Base-by-base conservation (phyloP, 2,888 invertebrate genomes). In the Cyclophora punctaria region DNA sequence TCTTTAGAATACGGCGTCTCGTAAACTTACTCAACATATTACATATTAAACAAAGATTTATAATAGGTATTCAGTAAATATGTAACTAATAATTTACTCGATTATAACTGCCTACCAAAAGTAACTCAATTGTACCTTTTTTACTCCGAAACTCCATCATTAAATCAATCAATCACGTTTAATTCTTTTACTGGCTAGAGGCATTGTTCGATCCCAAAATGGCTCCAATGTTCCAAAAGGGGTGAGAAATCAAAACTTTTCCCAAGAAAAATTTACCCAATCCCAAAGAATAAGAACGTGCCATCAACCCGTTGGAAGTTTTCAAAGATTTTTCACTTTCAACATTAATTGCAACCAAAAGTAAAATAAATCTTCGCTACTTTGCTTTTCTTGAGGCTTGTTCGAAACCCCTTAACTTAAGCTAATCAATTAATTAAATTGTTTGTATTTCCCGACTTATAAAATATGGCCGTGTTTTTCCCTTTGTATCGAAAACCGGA, bases 271-370 rank as follows among this genome's bases (percentile, higher is more conserved):
- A 87, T 83, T 80, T 78, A 75, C 62, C 75, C 77, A 79, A 84
- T 83, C 83, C 81, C 52, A 78, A 80, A 78, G 79, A 82, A 85
- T 79, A 71, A 75, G 75, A 83, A 69, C 73, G 73, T 67, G 73
- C 71, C 65, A 75, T 71, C 67, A 58, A 71, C 72, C 70, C 69
- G 66, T 68, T 65, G 62, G 61, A 78, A 84, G 72, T 83, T 83
- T 76, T 59, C 71, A 72, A 77, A 83, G 83, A 87, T 88, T 88
- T 88, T 88, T 87, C 87, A 87, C 84, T 87, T 80, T 80, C 81
- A 78, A 76, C 80, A 73, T 81, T 87, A 87, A 88, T 87, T 88
- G 83, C 75, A 78, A 80, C 71, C 64, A 69, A 83, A 73, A 87
- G 83, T 83, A 80, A 84, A 87, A 85, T 85, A 84, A 85, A 85